Base-by-base conservation (phyloP, 92 coral and sea anemone genomes). In the Porites divaricata region DNA sequence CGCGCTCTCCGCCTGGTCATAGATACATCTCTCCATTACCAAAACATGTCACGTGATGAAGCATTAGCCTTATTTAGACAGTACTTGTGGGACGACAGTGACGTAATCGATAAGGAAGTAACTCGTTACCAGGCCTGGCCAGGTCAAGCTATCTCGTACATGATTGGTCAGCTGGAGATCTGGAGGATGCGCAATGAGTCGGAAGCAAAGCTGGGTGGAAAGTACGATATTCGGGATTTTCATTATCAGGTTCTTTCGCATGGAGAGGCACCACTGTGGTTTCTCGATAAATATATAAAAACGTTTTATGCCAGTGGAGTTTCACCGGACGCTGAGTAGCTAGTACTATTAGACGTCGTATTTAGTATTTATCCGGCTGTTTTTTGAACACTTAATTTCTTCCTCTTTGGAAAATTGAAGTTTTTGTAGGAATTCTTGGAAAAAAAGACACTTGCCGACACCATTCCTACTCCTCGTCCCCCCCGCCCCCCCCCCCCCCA, bases 51-150 rank as follows among this genome's bases (percentile, higher is more conserved):
- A 61, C 88, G 88, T 70, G 88, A 91, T 67, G 58, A 87, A 50
- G 94, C 94, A n/a, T 20, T 86, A 49, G 15, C 80, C 45, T 53
- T 91, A 20, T 87, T 91, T 67, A 78, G 51, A 25, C 85, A 91
- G 54, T 91, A 91, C 75, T 54, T 91, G 52, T 90, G 93, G 93
- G 91, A 90, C 64, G 82, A 80, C 52, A 83, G 90, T 52, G 91
- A 90, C 85, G 79, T 90, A 61, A 61, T 72, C 7, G 67, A 78
- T 9, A 90, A 90, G 35, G 93, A 90, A 72, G 64, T 87, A 19
- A 72, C 66, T 70, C 93, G 93, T n/a, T 90, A 90, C 86, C 90
- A 86, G 66, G 89, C 93, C 79, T 81, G 90, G 90, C 88, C 93
- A 2, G 93, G 93, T 10, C 93, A 90, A 61, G 93, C 93, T 11